Percentiles rank a stretch among this genome's conserved stretches.
Evolutionary conservation across 2,797 vertebrate species (phyloP).

Genomic region (Argyrosomus regius): DNA sequence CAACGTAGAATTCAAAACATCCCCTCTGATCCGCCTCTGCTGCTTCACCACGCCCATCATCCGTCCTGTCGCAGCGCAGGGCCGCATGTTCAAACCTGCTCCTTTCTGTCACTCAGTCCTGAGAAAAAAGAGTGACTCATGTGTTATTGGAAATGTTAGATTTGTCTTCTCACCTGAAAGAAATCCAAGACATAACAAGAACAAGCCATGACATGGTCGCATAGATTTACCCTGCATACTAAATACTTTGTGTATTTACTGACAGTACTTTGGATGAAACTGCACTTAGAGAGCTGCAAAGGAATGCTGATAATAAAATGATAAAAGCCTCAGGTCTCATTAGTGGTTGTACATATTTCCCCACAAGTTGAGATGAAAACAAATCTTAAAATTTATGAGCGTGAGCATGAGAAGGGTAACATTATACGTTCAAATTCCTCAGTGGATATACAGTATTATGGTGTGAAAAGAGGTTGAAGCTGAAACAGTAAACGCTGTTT

Average conservation of each 20-base stretch:
- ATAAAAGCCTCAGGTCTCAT: neutral
- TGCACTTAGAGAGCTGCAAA: neutral
- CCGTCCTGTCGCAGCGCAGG: constrained; percentile 33
- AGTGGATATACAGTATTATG: neutral
- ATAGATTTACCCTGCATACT: neutral
- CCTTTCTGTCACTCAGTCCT: constrained; percentile 39
- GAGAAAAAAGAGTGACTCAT: constrained; percentile 54
- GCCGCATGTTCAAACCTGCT: constrained; percentile 65
- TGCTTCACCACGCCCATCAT: constrained; percentile 62
- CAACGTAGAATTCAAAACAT: constrained; percentile 74
- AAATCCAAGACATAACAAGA: constrained; percentile 28
- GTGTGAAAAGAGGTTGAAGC: neutral
- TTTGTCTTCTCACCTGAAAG: constrained; percentile 34
- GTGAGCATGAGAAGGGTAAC: neutral
- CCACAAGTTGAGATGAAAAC: constrained; percentile 11
- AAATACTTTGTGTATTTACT: neutral
- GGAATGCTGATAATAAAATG: constrained; percentile 1
- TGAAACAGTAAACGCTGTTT: constrained; percentile 11
- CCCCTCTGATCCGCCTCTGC: constrained; percentile 67
- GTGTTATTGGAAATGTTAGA: constrained; percentile 19
- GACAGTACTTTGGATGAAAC: neutral
- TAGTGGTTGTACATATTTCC: neutral
- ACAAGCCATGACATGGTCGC: constrained; percentile 29
- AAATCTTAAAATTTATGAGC: constrained; percentile 2
- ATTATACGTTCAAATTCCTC: neutral